Conservation (phyloP, 2,797 vertebrate genomes). For the Eospalax fontanierii region DNA sequence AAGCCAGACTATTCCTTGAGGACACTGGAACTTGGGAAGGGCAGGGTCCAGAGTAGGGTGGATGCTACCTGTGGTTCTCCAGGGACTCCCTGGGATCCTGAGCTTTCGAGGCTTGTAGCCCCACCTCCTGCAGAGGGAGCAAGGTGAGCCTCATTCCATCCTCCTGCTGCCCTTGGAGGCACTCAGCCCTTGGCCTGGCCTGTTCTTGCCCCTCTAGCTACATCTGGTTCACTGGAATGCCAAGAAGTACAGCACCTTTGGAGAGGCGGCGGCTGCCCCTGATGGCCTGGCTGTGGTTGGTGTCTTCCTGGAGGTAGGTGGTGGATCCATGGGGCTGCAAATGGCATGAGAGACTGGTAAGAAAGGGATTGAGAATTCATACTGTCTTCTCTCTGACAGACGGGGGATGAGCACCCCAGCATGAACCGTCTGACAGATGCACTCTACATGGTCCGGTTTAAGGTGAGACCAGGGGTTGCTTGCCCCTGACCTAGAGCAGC, state of each 20-base stretch:
- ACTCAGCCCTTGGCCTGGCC: neutral
- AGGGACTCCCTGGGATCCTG: neutral
- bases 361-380: slow-evolving; percentile 1
- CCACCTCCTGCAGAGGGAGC: slow-evolving; percentile 4
- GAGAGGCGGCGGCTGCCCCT: slow-evolving; percentile 93
- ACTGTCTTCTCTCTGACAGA: slow-evolving; percentile 87
- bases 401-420: slow-evolving; percentile 93
- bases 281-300: slow-evolving; percentile 97
- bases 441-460: slow-evolving; percentile 98
- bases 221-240: slow-evolving; percentile 99
- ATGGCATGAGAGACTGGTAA: neutral
- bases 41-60: neutral
- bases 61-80: neutral
- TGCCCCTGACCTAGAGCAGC: neutral
- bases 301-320: slow-evolving; percentile 96
- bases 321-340: neutral
- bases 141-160: neutral
- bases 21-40: neutral
- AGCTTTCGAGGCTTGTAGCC: neutral
- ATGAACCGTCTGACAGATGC: slow-evolving; percentile 96
- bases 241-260: slow-evolving; percentile 94
- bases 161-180: neutral
- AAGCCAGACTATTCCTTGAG: neutral
- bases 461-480: slow-evolving; percentile 89
- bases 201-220: slow-evolving; percentile 90